These are phyloP conservation scores for Tridacna gigas DNA, from an alignment of 2,888 invertebrate genomes.

Conservation along the genomic window DNA sequence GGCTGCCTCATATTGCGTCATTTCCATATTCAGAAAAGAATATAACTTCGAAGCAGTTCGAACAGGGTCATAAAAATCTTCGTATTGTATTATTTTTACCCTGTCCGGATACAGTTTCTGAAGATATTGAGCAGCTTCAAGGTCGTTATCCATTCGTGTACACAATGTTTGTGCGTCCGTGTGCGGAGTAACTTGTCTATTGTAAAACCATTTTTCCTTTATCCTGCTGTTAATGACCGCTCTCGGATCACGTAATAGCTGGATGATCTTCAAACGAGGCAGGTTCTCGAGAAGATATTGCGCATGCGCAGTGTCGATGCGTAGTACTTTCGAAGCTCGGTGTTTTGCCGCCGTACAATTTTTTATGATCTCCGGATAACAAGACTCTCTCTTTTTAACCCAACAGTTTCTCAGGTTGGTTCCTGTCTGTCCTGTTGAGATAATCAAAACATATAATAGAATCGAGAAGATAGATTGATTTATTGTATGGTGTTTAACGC, in stretches of 20 bases:
- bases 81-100: slow-evolving; percentile 6
- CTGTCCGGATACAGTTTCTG: neutral
- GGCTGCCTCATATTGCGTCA: neutral
- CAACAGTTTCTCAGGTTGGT: neutral
- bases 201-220: neutral
- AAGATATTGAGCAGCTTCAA: neutral
- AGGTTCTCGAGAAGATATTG: neutral
- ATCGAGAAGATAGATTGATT: too few relatives aligned
- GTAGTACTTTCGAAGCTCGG: neutral
- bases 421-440: neutral
- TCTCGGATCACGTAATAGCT: neutral
- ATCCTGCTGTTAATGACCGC: neutral
- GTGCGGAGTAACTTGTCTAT: neutral
- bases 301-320: neutral
- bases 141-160: neutral
- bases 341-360: neutral
- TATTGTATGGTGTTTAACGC: too few relatives aligned
- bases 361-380: neutral
- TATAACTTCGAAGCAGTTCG: neutral
- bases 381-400: neutral
- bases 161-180: neutral
- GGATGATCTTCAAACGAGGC: neutral
- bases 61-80: neutral
- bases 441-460: too few relatives aligned
- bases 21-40: neutral